Evolutionary conservation across 2,113 vertebrate genomes (phyloP).

Genomic region (Alligator mississippiensis): DNA sequence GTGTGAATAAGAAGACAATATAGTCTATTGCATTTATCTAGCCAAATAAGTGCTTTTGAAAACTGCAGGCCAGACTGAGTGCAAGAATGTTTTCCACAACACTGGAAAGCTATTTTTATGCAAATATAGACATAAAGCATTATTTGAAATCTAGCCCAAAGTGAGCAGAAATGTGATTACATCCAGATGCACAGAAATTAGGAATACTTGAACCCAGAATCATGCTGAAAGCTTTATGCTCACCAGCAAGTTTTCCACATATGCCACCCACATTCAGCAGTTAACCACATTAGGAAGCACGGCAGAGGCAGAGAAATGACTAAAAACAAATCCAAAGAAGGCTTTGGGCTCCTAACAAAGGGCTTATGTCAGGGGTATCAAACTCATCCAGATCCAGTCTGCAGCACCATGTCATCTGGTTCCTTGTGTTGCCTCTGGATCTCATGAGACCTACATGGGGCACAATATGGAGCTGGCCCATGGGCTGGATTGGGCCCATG

Average conservation of each 20-base stretch:
- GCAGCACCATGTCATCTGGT: no score
- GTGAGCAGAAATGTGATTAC: neutral
- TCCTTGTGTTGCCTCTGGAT: no score
- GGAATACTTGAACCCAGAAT: neutral
- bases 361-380: no score
- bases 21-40: neutral
- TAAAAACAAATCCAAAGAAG: neutral
- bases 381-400: no score
- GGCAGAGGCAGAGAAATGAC: neutral
- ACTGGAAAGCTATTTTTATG: conserved; percentile 4
- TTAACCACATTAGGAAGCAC: neutral
- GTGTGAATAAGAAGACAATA: neutral
- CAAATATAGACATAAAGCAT: neutral
- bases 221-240: neutral
- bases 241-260: neutral
- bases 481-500: no score
- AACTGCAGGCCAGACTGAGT: neutral
- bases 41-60: conserved; percentile 9
- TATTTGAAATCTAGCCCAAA: neutral
- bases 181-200: neutral
- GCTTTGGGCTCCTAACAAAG: neutral
- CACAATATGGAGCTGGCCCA: no score
- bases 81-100: neutral
- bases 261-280: neutral
- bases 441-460: no score